Conservation (phyloP, 2,113 vertebrate genomes). For the Brachionichthys hirsutus region DNA sequence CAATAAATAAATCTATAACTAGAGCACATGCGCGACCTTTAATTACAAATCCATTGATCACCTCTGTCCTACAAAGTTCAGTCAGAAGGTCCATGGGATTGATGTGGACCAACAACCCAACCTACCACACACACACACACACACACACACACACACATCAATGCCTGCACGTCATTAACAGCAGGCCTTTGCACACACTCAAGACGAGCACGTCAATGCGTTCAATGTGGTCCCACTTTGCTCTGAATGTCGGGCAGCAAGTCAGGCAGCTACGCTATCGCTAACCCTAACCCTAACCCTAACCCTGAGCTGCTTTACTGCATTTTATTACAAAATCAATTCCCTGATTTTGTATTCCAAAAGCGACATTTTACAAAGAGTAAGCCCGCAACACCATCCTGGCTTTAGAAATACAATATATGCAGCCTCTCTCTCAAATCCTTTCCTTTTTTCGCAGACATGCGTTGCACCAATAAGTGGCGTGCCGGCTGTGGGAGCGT, state of each 20-base stretch:
- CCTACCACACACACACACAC: constrained; percentile 41
- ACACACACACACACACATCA: too few relatives aligned
- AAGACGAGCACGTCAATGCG: constrained; percentile 35
- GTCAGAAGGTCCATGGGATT: constrained; percentile 24
- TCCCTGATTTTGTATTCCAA: constrained; percentile 30
- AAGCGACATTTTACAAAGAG: constrained; percentile 11
- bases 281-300: background rate
- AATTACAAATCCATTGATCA: constrained; percentile 50
- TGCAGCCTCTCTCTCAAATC: constrained; percentile 5
- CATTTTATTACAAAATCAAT: constrained; percentile 59
- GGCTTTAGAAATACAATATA: constrained; percentile 35
- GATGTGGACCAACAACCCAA: constrained; percentile 23
- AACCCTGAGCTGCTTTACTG: constrained; percentile 27
- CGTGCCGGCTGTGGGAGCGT: constrained; percentile 46
- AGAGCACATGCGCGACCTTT: constrained; percentile 6
- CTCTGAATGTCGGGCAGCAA: constrained; percentile 59
- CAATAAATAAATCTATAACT: too few relatives aligned
- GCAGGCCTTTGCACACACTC: constrained; percentile 35
- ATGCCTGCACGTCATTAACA: constrained; percentile 53
- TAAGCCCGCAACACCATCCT: constrained; percentile 2
- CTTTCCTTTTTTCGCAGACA: constrained; percentile 10
- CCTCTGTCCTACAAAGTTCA: constrained; percentile 43
- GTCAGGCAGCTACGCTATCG: constrained; percentile 35
- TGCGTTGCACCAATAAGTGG: constrained; percentile 51
- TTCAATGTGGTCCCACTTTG: constrained; percentile 63